phyloP scores from a whole-genome alignment of 2,113 vertebrate genomes.

The Garra rufa region DNA sequence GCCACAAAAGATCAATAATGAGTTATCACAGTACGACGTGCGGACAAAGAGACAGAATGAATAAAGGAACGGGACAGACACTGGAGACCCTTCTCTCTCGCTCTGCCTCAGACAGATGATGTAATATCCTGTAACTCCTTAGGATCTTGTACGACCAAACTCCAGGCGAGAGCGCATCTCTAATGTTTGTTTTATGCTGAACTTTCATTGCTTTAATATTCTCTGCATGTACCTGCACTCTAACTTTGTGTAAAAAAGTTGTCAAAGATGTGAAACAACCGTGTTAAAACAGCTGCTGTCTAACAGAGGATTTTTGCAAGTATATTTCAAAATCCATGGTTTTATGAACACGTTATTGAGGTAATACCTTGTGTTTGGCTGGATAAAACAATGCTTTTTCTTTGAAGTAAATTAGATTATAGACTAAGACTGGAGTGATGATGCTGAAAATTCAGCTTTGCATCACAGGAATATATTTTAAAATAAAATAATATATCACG shows the following conservation, averaged over 20 bases:
- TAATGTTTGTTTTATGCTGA: constrained; percentile 33
- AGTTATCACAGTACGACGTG: background rate
- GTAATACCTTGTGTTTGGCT: background rate
- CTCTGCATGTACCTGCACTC: background rate
- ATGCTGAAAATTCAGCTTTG: too few species aligned
- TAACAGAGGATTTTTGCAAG: background rate
- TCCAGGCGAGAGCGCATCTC: background rate
- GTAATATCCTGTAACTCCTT: constrained; percentile 31
- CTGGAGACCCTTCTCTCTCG: constrained; percentile 6
- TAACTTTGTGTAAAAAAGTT: background rate
- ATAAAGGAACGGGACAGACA: background rate
- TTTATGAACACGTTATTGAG: background rate
- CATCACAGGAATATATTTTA: too few species aligned
- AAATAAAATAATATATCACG: too few species aligned
- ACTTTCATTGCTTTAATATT: constrained; percentile 9
- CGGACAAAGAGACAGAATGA: background rate
- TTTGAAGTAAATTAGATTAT: too few species aligned
- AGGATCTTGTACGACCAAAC: background rate
- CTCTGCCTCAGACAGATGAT: constrained; percentile 30
- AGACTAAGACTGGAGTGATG: too few species aligned
- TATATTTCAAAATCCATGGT: background rate
- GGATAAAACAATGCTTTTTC: background rate
- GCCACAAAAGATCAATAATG: constrained; percentile 17
- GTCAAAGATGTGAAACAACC: constrained; percentile 11
- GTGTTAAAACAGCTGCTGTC: background rate